Conservation (phyloP, 2,797 vertebrate species). For the Catamblyrhynchus diadema region DNA sequence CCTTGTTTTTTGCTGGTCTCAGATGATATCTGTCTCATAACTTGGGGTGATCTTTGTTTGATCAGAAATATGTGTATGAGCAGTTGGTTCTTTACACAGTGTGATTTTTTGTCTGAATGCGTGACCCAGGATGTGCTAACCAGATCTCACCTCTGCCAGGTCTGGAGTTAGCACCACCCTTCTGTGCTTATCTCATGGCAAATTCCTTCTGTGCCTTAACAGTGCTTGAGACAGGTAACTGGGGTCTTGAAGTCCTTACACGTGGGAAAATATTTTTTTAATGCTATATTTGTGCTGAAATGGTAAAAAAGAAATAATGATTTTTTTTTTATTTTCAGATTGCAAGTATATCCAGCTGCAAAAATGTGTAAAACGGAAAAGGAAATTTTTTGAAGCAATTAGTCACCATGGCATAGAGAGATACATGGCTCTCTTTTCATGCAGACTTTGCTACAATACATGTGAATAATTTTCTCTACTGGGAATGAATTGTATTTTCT, state of each 20-base stretch:
- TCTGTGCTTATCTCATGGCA: background rate
- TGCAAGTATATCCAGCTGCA: background rate
- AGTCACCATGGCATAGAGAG: background rate
- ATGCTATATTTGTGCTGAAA: background rate
- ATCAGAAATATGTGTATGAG: background rate
- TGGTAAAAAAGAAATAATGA: background rate
- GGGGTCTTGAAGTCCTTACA: background rate
- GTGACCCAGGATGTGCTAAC: background rate
- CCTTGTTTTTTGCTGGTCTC: background rate
- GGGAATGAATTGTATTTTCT: background rate
- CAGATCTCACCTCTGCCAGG: background rate
- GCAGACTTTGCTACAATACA: background rate
- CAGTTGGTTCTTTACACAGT: fast-evolving
- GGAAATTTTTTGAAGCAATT: background rate
- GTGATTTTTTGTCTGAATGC: background rate
- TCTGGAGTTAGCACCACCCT: background rate
- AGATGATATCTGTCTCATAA: background rate
- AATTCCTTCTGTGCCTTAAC: background rate
- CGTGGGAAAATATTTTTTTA: background rate
- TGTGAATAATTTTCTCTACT: background rate
- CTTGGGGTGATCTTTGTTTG: background rate
- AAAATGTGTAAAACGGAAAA: background rate
- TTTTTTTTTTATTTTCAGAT: background rate
- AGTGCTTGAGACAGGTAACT: background rate
- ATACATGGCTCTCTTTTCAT: background rate